Conservation (phyloP, 1,140 invertebrate species). For the Schlechtendalia chinensis region DNA sequence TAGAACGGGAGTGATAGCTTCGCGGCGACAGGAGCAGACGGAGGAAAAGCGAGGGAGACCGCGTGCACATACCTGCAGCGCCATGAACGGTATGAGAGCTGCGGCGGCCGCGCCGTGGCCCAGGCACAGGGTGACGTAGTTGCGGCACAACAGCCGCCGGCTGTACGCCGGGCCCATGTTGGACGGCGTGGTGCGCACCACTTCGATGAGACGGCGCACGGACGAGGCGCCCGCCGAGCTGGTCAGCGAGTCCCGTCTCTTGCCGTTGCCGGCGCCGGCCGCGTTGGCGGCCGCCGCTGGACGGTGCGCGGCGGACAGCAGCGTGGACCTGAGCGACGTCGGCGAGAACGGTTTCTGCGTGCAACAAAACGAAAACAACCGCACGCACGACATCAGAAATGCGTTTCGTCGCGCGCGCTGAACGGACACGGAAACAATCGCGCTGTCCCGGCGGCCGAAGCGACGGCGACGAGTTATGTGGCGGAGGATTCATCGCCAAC, state of each 20-base stretch:
- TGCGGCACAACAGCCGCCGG: constrained; percentile 57
- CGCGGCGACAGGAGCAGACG: too few relatives aligned
- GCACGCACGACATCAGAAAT: neutral
- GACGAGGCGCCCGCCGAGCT: constrained; percentile 65
- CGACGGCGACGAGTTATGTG: too few relatives aligned
- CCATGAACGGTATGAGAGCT: constrained; percentile 64
- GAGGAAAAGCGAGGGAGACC: too few relatives aligned
- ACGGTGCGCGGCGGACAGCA: constrained; percentile 27
- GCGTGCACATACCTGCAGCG: constrained; percentile 57
- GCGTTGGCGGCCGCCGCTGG: constrained; percentile 3
- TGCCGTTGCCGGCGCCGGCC: neutral
- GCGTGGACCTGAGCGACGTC: constrained; percentile 36
- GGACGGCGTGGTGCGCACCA: constrained; percentile 57
- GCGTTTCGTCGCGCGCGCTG: too few relatives aligned
- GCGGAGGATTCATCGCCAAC: too few relatives aligned
- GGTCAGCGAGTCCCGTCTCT: constrained; percentile 59
- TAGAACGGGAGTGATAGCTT: too few relatives aligned
- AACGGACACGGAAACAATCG: too few relatives aligned
- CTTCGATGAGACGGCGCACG: constrained; percentile 65
- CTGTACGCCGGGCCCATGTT: constrained; percentile 57
- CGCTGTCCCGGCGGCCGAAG: too few relatives aligned
- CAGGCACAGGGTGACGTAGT: constrained; percentile 62
- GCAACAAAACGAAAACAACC: neutral
- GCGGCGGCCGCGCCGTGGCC: constrained; percentile 64
- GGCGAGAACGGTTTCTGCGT: constrained; percentile 37